Percentiles rank a stretch among this genome's conserved stretches.
Conservation (phyloP, 2,797 vertebrate species). For the Argentina silus region DNA sequence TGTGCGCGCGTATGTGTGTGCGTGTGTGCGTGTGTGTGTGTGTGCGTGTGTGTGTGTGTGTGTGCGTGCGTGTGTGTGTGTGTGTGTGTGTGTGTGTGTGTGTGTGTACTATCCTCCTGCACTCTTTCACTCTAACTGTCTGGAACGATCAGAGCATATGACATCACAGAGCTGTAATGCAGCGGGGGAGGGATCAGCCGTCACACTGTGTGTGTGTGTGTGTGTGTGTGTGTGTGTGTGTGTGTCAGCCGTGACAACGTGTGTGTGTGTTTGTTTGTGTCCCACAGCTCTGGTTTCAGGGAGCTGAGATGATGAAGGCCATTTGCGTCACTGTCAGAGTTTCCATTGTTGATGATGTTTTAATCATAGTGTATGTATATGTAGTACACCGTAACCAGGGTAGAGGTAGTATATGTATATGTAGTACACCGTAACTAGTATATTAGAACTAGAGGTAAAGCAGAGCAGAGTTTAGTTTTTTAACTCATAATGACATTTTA, state of each 20-base stretch:
- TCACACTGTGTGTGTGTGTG: slow-evolving; percentile 30
- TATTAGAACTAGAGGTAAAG: neutral
- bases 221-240: slow-evolving; percentile 9
- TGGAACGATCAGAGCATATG: slow-evolving; percentile 60
- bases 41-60: slow-evolving; percentile 6
- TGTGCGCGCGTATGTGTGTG: neutral
- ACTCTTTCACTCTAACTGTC: slow-evolving; percentile 49
- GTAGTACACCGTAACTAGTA: no score
- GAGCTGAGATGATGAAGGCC: slow-evolving; percentile 45
- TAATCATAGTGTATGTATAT: no score
- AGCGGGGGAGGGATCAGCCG: slow-evolving; percentile 40
- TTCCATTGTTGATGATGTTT: neutral
- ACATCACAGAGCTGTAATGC: slow-evolving; percentile 61
- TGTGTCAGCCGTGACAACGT: neutral
- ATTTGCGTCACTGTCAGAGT: neutral
- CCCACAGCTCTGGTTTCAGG: slow-evolving; percentile 36
- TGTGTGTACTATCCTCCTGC: slow-evolving; percentile 29
- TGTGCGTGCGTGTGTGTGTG: slow-evolving; percentile 25
- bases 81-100: neutral
- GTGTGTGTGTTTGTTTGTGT: slow-evolving; percentile 28
- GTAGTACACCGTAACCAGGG: no score
- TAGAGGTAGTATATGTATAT: no score
- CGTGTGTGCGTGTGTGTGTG: slow-evolving; percentile 1
- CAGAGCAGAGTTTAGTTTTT: no score
- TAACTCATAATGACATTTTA: neutral